Conservation (phyloP, 2,797 vertebrate species). For the Hydrolagus colliei region DNA sequence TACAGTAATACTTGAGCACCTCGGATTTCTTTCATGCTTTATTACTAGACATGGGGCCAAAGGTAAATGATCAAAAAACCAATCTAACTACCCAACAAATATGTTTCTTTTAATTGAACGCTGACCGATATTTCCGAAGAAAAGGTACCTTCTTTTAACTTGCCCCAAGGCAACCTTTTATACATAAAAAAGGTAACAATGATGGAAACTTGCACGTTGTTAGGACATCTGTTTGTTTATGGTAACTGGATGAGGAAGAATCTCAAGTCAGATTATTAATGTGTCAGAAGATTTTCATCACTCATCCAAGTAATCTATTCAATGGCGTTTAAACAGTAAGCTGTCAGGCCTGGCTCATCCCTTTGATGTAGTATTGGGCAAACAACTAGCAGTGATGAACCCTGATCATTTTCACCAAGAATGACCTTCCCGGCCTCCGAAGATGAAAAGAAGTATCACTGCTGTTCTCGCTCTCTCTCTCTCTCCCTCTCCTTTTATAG, state of each 20-base stretch:
- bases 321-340: conserved; percentile 42
- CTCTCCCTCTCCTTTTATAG: conserved; percentile 46
- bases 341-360: conserved; percentile 41
- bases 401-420: conserved; percentile 49
- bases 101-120: not conserved
- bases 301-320: conserved; percentile 55
- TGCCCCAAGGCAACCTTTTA: too few species aligned
- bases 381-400: conserved; percentile 46
- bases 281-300: conserved; percentile 54
- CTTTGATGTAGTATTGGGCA: conserved; percentile 49
- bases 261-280: conserved; percentile 64
- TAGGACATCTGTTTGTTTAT: conserved; percentile 26
- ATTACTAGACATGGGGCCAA: not conserved
- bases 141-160: not conserved
- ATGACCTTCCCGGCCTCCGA: conserved; percentile 41
- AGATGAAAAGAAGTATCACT: conserved; percentile 40
- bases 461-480: conserved; percentile 28
- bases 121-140: not conserved
- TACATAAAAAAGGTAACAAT: not conserved
- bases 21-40: conserved; percentile 24
- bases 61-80: conserved; percentile 4
- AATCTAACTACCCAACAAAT: not conserved
- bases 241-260: conserved; percentile 50
- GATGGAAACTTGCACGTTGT: conserved; percentile 5
- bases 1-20: conserved; percentile 13